phyloP scores from a whole-genome alignment of 2,113 vertebrate genomes.

The Cygnus atratus region DNA sequence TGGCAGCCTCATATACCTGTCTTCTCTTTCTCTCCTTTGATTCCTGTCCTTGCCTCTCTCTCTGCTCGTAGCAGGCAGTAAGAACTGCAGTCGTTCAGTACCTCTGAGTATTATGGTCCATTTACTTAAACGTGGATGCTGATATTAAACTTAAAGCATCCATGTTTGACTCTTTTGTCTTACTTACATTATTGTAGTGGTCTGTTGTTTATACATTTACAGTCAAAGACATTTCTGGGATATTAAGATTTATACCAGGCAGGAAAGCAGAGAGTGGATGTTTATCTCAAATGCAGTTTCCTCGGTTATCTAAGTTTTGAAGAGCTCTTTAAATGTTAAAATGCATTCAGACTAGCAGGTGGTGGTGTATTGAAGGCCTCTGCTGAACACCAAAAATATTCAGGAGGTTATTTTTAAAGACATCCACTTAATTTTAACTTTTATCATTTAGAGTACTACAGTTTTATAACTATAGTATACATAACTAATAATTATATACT shows the following conservation, averaged over 20 bases:
- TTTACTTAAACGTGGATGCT: constrained; percentile 13
- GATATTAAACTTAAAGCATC: constrained; percentile 34
- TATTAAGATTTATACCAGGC: constrained; percentile 43
- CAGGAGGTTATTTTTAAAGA: background rate
- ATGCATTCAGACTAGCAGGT: background rate
- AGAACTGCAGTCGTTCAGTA: background rate
- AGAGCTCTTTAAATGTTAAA: constrained; percentile 26
- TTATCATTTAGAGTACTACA: background rate
- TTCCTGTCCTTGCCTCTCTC: constrained; percentile 11
- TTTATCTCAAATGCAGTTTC: constrained; percentile 17
- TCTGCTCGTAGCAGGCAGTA: background rate
- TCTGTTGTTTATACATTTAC: constrained; percentile 22
- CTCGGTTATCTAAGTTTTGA: background rate
- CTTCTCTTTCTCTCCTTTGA: background rate
- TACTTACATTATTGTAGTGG: constrained; percentile 38
- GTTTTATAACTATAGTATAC: background rate
- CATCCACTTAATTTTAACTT: background rate
- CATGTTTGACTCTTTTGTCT: constrained; percentile 41
- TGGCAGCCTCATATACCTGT: constrained; percentile 26
- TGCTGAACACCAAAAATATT: background rate
- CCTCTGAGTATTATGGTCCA: constrained; percentile 7
- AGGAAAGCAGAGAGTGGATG: background rate
- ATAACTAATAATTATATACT: background rate
- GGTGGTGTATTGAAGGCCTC: background rate
- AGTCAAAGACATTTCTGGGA: constrained; percentile 11